These are phyloP conservation scores for Melanotaenia duboulayi DNA, from an alignment of 2,113 vertebrate species.

Conservation along the genomic window DNA sequence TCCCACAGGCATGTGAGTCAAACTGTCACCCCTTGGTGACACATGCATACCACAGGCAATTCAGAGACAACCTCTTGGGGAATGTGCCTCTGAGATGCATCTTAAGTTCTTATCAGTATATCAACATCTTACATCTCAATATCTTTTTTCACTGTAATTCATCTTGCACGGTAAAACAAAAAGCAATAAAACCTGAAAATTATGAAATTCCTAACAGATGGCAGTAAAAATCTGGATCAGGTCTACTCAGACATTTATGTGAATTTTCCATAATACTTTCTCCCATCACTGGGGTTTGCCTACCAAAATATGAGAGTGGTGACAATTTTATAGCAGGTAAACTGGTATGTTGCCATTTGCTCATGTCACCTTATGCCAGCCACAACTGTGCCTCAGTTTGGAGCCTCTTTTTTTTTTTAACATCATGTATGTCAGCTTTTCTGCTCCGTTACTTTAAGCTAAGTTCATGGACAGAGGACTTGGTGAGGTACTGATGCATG, in stretches of 20 bases:
- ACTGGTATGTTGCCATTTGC: neutral
- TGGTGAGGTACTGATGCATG: conserved; percentile 64
- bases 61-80: conserved; percentile 57
- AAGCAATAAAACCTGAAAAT: neutral
- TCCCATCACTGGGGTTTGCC: conserved; percentile 8
- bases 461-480: conserved; percentile 60
- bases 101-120: no score
- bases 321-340: neutral
- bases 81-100: conserved; percentile 49
- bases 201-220: conserved; percentile 3
- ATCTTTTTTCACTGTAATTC: no score
- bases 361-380: conserved; percentile 30
- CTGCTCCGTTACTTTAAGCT: conserved; percentile 56
- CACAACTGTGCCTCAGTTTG: conserved; percentile 2
- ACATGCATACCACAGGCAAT: conserved; percentile 68
- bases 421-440: conserved; percentile 54
- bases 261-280: neutral
- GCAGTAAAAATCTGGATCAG: conserved; percentile 20
- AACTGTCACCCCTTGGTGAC: conserved; percentile 69
- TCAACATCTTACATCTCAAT: no score
- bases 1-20: conserved; percentile 72
- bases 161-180: no score
- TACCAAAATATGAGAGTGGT: conserved; percentile 2
- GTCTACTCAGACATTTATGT: conserved; percentile 16
- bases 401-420: conserved; percentile 37